Base-by-base conservation (phyloP, 2,113 vertebrate species). In the Alectura lathami region DNA sequence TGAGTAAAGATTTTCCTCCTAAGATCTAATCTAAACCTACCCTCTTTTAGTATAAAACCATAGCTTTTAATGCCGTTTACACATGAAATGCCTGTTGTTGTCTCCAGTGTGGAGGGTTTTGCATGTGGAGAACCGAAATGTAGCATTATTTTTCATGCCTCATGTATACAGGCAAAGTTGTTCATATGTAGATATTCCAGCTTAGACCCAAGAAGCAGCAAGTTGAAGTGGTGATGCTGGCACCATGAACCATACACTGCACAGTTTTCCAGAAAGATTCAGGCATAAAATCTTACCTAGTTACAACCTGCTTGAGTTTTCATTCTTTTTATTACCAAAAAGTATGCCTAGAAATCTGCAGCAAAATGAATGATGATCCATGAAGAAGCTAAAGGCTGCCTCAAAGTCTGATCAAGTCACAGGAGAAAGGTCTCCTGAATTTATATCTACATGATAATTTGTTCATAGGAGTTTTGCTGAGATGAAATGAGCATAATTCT, bases 91-190 rank as follows among this genome's bases (percentile, higher is more conserved):
- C 8, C 7, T 0, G 2, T 13, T 4, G 62, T 75, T 57, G 2
- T 32, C 26, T 18, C 7, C 11, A 6, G 11, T 1, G 1, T 8
- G 17, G 3, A 3, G 3, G 17, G 4, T 4, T 4, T 21, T n/a
- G 14, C 3, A 1, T 15, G 13, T 21, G 17, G 14, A 70, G 30
- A 29, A 91, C 40, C 5, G 20, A 38, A 56, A 60, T 3, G 2
- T 17, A 2, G 14, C 13, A 17, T 15, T 21, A 2, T 40, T 66
- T 74, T 54, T 69, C 15, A 27, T 2, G 1, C 9, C 48, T 9
- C 0, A 1, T 0, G 0, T 40, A 20, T 18, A 32, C 24, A 8
- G 24, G 18, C 6, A 13, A 4, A 9, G 12, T 3, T 40, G 22
- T 7, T 24, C 48, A 29, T 13, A 5, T 4, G 3, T 2, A 40